A percentile compares a stretch with the other conserved stretches of the same genome.
phyloP scores from a whole-genome alignment of 2,797 vertebrate genomes.

The Eidolon dupreanum region DNA sequence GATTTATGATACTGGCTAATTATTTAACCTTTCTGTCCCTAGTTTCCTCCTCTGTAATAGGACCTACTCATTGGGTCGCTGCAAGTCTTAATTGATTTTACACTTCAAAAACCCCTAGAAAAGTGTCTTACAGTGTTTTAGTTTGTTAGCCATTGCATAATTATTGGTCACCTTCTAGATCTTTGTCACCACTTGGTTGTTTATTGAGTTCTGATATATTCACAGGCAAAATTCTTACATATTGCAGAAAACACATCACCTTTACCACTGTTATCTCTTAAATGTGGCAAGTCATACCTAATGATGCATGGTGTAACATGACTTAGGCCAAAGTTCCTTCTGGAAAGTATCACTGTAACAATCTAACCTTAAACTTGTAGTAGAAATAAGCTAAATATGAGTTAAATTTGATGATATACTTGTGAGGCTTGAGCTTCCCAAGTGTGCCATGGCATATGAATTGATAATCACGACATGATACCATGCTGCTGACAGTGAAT shows the following conservation, averaged over 20 bases:
- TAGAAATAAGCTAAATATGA: conserved; percentile 10
- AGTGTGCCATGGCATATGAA: neutral
- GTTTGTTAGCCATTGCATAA: neutral
- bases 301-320: neutral
- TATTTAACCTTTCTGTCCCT: neutral
- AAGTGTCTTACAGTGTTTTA: neutral
- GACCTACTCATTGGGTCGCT: neutral
- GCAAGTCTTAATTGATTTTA: neutral
- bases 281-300: neutral
- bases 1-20: neutral
- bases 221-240: neutral
- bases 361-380: neutral
- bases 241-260: neutral
- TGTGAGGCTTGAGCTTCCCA: neutral
- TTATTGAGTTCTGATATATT: neutral
- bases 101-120: neutral
- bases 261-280: neutral
- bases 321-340: neutral
- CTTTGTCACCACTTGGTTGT: neutral
- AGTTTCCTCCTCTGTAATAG: neutral
- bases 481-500: neutral
- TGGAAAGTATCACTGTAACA: neutral
- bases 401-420: neutral
- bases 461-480: neutral
- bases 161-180: neutral